Evolutionary conservation across 2,888 invertebrate genomes (phyloP).

Genomic region (Oxystoma pomonae): DNA sequence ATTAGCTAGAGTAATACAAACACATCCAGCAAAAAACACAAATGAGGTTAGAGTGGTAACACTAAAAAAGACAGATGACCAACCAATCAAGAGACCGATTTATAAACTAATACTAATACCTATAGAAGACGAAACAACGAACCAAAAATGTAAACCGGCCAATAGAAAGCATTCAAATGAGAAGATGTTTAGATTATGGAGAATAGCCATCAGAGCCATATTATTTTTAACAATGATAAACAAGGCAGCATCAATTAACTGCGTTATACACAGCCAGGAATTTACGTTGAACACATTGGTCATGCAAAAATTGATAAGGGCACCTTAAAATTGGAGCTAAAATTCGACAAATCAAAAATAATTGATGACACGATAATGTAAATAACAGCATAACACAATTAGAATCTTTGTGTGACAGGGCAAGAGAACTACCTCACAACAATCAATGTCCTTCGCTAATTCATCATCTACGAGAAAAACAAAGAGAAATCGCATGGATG

Average conservation of each 20-base stretch:
- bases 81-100: neutral
- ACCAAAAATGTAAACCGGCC: no score
- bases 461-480: neutral
- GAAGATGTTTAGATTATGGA: neutral
- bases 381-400: neutral
- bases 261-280: neutral
- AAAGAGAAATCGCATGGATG: neutral
- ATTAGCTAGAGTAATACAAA: neutral
- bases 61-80: neutral
- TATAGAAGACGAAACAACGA: neutral
- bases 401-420: neutral
- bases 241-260: neutral
- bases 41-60: neutral
- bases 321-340: neutral
- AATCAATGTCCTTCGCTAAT: neutral
- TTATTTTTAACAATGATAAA: neutral
- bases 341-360: neutral
- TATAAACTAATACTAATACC: neutral
- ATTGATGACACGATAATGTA: neutral
- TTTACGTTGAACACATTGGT: neutral
- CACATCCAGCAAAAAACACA: neutral
- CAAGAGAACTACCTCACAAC: neutral
- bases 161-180: no score
- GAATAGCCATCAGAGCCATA: neutral
- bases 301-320: neutral